Percentiles rank a stretch among this genome's conserved stretches.
phyloP scores from a whole-genome alignment of 2,888 invertebrate genomes.

The Gandaritis pyraliata region DNA sequence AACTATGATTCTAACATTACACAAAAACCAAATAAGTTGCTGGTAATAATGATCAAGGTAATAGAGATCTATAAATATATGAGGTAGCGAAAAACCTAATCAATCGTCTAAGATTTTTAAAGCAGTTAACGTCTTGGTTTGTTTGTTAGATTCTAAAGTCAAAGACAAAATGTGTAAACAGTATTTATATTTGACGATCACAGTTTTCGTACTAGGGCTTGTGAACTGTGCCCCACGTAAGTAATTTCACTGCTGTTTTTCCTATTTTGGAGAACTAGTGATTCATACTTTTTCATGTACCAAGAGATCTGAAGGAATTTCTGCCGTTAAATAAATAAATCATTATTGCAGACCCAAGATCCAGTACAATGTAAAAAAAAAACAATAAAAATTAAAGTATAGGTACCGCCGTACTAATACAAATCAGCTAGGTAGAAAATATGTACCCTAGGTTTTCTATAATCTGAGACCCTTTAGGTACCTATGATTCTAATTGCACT shows the following conservation, averaged over 20 bases:
- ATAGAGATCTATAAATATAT: slow-evolving; percentile 20
- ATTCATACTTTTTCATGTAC: no score
- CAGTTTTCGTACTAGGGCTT: slow-evolving; percentile 16
- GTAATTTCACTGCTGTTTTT: slow-evolving; percentile 22
- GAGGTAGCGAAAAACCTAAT: neutral
- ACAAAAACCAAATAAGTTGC: slow-evolving; percentile 8
- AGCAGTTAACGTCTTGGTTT: neutral
- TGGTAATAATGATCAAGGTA: slow-evolving; percentile 10
- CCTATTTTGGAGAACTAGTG: no score
- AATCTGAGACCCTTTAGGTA: no score
- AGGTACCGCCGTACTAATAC: no score
- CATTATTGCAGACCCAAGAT: no score
- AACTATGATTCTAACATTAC: neutral
- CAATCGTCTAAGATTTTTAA: slow-evolving; percentile 12
- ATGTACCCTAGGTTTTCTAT: no score
- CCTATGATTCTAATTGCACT: no score
- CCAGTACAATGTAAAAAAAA: no score
- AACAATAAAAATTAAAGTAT: no score
- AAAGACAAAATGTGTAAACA: slow-evolving; percentile 30
- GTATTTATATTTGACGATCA: slow-evolving; percentile 17
- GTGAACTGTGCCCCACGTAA: slow-evolving; percentile 33
- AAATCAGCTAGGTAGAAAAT: no score
- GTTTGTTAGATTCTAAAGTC: neutral
- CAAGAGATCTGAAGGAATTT: no score
- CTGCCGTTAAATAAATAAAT: no score